Conservation (phyloP, 2,113 vertebrate species). For the Etheostoma spectabile region DNA sequence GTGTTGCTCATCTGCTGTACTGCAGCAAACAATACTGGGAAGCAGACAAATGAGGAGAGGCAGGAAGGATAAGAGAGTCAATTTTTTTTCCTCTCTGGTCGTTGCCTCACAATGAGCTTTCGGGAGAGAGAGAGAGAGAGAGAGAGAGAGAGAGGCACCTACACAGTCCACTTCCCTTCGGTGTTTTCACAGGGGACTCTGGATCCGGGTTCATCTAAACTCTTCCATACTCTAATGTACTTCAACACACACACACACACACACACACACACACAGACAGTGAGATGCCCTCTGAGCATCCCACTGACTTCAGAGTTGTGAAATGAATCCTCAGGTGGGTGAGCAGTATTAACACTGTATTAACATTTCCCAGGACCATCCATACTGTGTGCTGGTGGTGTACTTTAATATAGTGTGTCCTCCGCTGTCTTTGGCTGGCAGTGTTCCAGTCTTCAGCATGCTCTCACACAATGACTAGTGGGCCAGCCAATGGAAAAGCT, state of each 20-base stretch:
- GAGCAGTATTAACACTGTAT: slow-evolving; percentile 22
- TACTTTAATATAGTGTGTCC: slow-evolving; percentile 24
- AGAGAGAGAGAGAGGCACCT: slow-evolving; percentile 18
- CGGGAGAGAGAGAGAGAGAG: background rate
- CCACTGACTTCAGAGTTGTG: slow-evolving; percentile 30
- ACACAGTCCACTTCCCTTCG: slow-evolving; percentile 55
- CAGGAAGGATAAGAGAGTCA: slow-evolving; percentile 51
- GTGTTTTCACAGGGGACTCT: slow-evolving; percentile 53
- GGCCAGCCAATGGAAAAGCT: slow-evolving; percentile 19
- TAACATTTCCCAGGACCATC: slow-evolving; percentile 6
- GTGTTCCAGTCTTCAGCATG: slow-evolving; percentile 19
- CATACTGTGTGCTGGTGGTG: slow-evolving; percentile 22
- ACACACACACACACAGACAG: slow-evolving; percentile 4
- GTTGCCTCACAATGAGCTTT: background rate
- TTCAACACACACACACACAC: slow-evolving; percentile 1
- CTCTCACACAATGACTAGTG: slow-evolving; percentile 20
- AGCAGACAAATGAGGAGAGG: slow-evolving; percentile 27
- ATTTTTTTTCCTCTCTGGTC: slow-evolving; percentile 32
- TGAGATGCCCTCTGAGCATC: background rate
- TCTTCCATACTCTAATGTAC: background rate
- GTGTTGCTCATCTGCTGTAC: slow-evolving; percentile 29
- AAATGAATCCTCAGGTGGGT: slow-evolving; percentile 29
- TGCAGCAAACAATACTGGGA: slow-evolving; percentile 54
- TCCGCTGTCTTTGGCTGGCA: slow-evolving; percentile 29
- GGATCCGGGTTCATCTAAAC: slow-evolving; percentile 1